Evolutionary conservation across 2,113 vertebrate species (phyloP).

Genomic region (Leiothrix lutea): DNA sequence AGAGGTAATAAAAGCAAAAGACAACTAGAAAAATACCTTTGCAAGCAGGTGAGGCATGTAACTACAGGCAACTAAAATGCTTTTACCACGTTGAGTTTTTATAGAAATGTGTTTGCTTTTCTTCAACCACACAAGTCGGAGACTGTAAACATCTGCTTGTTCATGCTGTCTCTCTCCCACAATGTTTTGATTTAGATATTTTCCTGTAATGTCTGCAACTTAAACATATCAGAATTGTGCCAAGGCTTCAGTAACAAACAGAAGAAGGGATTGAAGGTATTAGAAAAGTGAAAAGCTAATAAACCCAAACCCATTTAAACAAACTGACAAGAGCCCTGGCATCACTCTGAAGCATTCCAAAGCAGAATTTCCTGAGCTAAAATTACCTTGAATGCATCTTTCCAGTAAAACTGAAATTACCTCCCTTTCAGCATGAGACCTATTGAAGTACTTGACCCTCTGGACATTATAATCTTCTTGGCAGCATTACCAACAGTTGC

Average conservation of each 20-base stretch:
- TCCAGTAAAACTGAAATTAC: background rate
- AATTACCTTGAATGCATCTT: background rate
- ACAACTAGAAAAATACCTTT: background rate
- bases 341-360: background rate
- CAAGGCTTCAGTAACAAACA: background rate
- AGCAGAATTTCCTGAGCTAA: background rate
- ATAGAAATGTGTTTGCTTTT: background rate
- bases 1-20: background rate
- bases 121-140: background rate
- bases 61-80: background rate
- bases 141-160: conserved; percentile 46
- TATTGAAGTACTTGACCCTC: background rate
- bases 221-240: conserved; percentile 29
- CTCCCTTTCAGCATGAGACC: background rate
- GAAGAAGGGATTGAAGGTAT: background rate
- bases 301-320: background rate
- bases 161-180: conserved; percentile 24
- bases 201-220: conserved; percentile 20
- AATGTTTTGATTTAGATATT: conserved; percentile 53
- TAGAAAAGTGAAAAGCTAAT: background rate
- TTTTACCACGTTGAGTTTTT: background rate
- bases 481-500: background rate
- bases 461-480: background rate
- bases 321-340: background rate
- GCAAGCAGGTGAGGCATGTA: background rate